A percentile compares a stretch with the other conserved stretches of the same genome.
These are phyloP conservation scores for Rambutsinella grinnellia DNA, from an alignment of 2,888 invertebrate species.

Conservation along the genomic window DNA sequence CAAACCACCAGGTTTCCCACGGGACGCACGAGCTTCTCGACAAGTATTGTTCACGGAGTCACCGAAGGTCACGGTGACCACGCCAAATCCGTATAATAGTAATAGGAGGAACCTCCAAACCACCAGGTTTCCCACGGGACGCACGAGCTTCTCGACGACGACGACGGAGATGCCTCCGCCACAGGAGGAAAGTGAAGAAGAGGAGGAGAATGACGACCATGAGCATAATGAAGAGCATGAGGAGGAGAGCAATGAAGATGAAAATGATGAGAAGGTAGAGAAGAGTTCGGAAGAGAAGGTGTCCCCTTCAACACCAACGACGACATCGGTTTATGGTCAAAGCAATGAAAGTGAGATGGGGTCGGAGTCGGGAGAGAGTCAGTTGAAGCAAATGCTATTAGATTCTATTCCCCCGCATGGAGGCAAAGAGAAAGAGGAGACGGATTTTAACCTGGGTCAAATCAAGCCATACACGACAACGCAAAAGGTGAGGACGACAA, in stretches of 20 bases:
- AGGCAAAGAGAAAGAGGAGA: conserved; percentile 11
- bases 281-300: conserved; percentile 40
- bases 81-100: conserved; percentile 20
- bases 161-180: conserved; percentile 16
- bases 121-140: conserved; percentile 53
- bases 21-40: conserved; percentile 47
- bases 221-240: conserved; percentile 12
- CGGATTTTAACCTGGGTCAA: conserved; percentile 41
- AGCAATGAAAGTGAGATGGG: conserved; percentile 21
- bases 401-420: conserved; percentile 63
- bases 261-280: not conserved
- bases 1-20: conserved; percentile 54
- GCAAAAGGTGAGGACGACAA: not conserved
- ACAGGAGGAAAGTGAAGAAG: conserved; percentile 2
- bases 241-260: conserved; percentile 1
- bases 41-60: conserved; percentile 58
- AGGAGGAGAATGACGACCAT: conserved; percentile 5
- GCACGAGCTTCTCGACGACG: conserved; percentile 43
- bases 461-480: conserved; percentile 25
- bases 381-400: conserved; percentile 61
- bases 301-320: not conserved
- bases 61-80: conserved; percentile 44
- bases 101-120: conserved; percentile 40
- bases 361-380: conserved; percentile 46
- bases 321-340: conserved; percentile 15